Evolutionary conservation across 1,140 invertebrate genomes (phyloP), one percentile per base, ranked within the genome.

Genomic region (Trissolcus basalis): DNA sequence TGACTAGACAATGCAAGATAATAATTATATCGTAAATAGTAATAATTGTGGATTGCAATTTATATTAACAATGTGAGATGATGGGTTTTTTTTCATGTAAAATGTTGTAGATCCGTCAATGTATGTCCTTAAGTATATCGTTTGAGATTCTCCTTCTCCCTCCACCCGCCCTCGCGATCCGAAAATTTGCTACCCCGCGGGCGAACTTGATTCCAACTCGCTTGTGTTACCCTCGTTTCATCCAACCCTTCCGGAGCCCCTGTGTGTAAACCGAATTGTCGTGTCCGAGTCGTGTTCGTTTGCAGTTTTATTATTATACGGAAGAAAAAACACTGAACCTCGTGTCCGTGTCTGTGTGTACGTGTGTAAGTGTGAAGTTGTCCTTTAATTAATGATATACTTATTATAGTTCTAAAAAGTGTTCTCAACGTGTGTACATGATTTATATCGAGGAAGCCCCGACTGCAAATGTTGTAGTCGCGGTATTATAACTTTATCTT

Each of bases 1-100:
- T 88, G 86, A 87, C 86, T 88, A 88, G 87, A 88, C 86, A 88
- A 88, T 88, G 86, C 85, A 88, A 87, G 87, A 88, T 88, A 88
- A 88, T 88, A 87, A 88, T 88, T 88, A 88, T 87, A 88, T 88
- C 80, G 81, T 88, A 88, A 88, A 87, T 88, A 88, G 81, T 88
- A 88, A 88, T 88, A 88, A 88, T 88, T 82, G 84, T 88, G 85
- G 86, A 87, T 88, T 85, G 87, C 85, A 88, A 88, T 88, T 87
- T 85, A 86, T 88, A 86, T 87, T 82, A 88, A 88, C 86, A 88
- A 88, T 87, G 82, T 87, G 81, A 81, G 69, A 84, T 84, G 84
- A 83, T 84, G 84, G 82, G 81, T 83, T n/a, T n/a, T n/a, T n/a
- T n/a, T n/a, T 85, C 77, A 78, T 81, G 82, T 82, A 80, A 67